Conservation (phyloP, 2,113 vertebrate species). For the Ornithorhynchus anatinus region DNA sequence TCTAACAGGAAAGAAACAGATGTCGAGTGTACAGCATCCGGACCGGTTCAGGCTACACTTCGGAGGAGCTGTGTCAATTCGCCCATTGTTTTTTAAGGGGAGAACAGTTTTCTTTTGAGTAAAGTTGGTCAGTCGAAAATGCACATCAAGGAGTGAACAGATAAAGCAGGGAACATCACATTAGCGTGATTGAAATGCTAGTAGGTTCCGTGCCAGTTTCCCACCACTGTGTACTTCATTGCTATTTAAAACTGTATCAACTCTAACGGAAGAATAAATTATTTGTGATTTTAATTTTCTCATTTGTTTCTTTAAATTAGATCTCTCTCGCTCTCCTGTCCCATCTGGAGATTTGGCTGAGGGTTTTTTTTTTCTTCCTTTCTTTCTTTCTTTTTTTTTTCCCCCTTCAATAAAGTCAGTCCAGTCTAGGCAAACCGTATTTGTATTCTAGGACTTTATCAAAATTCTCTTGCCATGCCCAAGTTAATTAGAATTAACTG, state of each 20-base stretch:
- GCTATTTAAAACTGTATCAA: constrained; percentile 93
- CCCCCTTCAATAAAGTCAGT: too few species aligned
- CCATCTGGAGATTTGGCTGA: constrained; percentile 69
- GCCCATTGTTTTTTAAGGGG: constrained; percentile 47
- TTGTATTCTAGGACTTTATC: constrained; percentile 76
- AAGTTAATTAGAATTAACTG: constrained; percentile 85
- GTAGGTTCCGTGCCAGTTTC: constrained; percentile 77
- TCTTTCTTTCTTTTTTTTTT: too few species aligned
- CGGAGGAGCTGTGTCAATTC: constrained; percentile 44
- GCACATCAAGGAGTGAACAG: constrained; percentile 60
- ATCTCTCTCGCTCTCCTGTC: constrained; percentile 67
- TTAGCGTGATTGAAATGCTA: constrained; percentile 68
- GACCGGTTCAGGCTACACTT: constrained; percentile 23
- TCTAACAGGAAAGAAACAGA: constrained; percentile 21
- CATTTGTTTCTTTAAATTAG: constrained; percentile 78
- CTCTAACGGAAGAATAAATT: constrained; percentile 86
- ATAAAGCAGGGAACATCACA: constrained; percentile 52
- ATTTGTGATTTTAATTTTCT: constrained; percentile 87
- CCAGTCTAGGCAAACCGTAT: constrained; percentile 60
- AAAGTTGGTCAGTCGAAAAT: constrained; percentile 48
- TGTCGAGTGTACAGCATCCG: constrained; percentile 18
- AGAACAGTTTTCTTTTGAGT: constrained; percentile 36
- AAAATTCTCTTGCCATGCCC: constrained; percentile 78
- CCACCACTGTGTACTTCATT: constrained; percentile 85
- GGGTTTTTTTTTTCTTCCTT: constrained; percentile 66